Conservation (phyloP, 1,140 invertebrate species). For the Drosophila pseudoobscura region DNA sequence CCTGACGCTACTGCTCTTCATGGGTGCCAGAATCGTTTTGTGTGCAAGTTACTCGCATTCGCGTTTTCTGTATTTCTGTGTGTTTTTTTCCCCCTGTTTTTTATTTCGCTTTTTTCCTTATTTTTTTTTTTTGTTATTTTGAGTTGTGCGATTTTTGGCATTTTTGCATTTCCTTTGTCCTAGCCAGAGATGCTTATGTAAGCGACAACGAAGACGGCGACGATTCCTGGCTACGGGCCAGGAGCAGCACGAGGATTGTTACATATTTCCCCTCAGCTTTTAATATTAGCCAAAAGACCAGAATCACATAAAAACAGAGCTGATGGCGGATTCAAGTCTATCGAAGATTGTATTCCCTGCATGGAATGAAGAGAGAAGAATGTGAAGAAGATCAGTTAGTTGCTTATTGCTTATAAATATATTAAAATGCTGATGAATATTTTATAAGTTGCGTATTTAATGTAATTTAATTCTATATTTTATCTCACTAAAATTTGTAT, state of each 20-base stretch:
- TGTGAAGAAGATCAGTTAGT: too few species aligned
- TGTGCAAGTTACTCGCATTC: slow-evolving; percentile 60
- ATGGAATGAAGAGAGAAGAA: too few species aligned
- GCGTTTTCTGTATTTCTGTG: slow-evolving; percentile 44
- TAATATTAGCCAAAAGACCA: slow-evolving; percentile 55
- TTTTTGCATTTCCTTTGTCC: slow-evolving; percentile 80
- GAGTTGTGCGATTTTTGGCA: slow-evolving; percentile 82
- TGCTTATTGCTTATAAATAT: too few species aligned
- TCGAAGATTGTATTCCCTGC: background rate
- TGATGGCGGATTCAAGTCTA: too few species aligned
- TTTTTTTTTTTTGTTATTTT: slow-evolving; percentile 50
- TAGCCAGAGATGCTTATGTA: slow-evolving; percentile 68
- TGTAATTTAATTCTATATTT: too few species aligned
- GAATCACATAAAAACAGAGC: slow-evolving; percentile 31
- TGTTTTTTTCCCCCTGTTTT: slow-evolving; percentile 12
- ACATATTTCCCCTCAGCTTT: slow-evolving; percentile 57
- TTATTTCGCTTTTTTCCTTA: slow-evolving; percentile 1
- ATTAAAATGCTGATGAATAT: too few species aligned
- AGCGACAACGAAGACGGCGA: slow-evolving; percentile 42
- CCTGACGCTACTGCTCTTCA: slow-evolving; percentile 56
- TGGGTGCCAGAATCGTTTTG: slow-evolving; percentile 81
- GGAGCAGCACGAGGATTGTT: slow-evolving; percentile 67
- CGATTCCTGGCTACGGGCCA: slow-evolving; percentile 44
- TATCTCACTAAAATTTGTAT: too few species aligned
- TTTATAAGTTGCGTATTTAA: too few species aligned